phyloP scores from a whole-genome alignment of 2,797 vertebrate genomes.

The Periophthalmus magnuspinnatus region DNA sequence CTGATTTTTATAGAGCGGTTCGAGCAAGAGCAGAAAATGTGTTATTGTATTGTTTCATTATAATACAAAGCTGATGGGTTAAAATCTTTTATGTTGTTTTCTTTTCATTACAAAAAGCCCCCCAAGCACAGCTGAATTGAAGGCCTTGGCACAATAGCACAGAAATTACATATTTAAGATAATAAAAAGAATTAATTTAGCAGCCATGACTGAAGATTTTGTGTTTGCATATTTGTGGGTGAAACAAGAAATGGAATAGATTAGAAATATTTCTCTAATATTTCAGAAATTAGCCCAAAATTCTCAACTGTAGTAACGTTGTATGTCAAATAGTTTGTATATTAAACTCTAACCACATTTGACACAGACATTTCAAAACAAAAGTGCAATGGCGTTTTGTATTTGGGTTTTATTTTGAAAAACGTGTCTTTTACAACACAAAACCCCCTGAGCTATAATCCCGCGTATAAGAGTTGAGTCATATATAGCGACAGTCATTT shows the following conservation, averaged over 20 bases:
- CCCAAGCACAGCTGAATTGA: slow-evolving; percentile 52
- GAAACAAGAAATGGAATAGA: neutral
- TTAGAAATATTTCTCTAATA: neutral
- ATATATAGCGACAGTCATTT: neutral
- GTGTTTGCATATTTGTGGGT: slow-evolving; percentile 9
- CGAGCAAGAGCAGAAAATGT: slow-evolving; percentile 39
- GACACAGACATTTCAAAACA: neutral
- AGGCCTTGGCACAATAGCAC: slow-evolving; percentile 57
- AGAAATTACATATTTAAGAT: slow-evolving; percentile 39
- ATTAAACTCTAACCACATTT: neutral
- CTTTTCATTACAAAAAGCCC: slow-evolving; percentile 67
- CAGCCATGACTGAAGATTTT: slow-evolving; percentile 13
- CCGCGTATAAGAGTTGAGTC: neutral
- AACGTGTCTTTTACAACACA: neutral
- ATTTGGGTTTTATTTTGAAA: neutral
- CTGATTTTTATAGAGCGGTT: slow-evolving; percentile 47
- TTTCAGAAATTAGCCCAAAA: neutral
- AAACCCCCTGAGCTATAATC: no score
- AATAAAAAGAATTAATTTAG: slow-evolving; percentile 44
- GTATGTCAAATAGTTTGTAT: neutral
- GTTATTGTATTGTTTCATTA: slow-evolving; percentile 66
- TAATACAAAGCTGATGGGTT: slow-evolving; percentile 70
- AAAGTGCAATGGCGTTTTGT: no score
- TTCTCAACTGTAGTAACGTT: neutral
- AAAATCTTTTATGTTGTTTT: slow-evolving; percentile 74